phyloP scores from a whole-genome alignment of 2,113 vertebrate genomes.

The Pandion haliaetus region DNA sequence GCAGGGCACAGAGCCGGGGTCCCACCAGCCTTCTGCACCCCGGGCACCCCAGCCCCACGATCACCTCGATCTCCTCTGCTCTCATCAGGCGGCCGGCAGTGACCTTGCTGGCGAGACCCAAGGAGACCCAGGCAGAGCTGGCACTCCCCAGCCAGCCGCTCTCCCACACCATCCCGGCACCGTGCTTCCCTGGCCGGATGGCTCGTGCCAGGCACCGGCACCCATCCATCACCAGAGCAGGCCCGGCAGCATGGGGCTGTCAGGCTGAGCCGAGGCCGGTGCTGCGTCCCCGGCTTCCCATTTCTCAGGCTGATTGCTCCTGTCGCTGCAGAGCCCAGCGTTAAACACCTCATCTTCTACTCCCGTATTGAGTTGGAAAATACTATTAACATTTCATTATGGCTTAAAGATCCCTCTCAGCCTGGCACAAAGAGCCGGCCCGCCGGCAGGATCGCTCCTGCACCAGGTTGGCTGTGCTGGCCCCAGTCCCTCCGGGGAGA shows the following conservation, averaged over 20 bases:
- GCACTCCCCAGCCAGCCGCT: accelerated
- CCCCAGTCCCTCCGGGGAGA: accelerated
- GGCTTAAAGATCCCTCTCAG: slow-evolving; percentile 14
- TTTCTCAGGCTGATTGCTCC: slow-evolving; percentile 66
- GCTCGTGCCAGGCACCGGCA: not conserved
- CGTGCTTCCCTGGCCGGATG: not conserved
- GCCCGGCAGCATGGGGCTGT: not conserved
- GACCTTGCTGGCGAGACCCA: slow-evolving; percentile 36
- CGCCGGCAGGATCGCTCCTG: accelerated
- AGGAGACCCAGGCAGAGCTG: slow-evolving; percentile 4
- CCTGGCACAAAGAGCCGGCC: accelerated
- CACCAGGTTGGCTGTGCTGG: not conserved
- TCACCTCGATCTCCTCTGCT: not conserved
- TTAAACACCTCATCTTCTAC: slow-evolving; percentile 59
- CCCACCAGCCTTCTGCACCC: accelerated
- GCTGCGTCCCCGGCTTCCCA: not conserved
- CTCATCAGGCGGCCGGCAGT: not conserved
- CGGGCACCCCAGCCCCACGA: not conserved
- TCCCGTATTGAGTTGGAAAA: slow-evolving; percentile 31
- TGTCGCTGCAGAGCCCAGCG: slow-evolving; percentile 23
- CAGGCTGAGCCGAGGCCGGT: not conserved
- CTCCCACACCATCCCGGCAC: not conserved
- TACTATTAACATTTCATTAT: slow-evolving; percentile 70
- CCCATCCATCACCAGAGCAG: not conserved
- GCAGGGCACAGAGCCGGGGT: not conserved